Evolutionary conservation across 2,113 vertebrate species (phyloP), one percentile per base, ranked within the genome.

Genomic region (Pseudorasbora parva): DNA sequence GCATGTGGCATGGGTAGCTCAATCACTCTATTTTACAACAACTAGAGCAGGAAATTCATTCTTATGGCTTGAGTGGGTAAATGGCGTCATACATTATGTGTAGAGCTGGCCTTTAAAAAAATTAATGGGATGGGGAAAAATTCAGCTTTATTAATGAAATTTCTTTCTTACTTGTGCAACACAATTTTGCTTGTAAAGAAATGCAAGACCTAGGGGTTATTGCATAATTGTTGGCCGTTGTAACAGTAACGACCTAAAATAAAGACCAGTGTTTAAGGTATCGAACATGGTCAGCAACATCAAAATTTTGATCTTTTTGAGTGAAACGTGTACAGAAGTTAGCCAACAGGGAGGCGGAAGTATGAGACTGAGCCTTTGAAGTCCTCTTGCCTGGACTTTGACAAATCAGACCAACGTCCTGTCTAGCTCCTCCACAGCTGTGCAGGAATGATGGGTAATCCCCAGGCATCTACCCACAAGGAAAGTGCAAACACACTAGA

Each of bases 351-450:
- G 78, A 77, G 30, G 27, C 43, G 57, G 69, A 33, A 68, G 54
- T 49, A 56, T 87, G 82, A 2, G 23, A 79, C 73, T 66, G 47
- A 54, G 33, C 15, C 74, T 87, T 87, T 87, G 66, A 87, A 85
- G 59, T 75, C 33, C 23, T 68, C 62, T 64, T 56, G 79, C 33
- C 56, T 85, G 82, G 60, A 23, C 45, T 84, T 84, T 85, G 79
- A 78, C 72, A 85, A 85, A 87, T 84, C 83, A 73, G 54, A 64
- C 60, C 86, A 57, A 57, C 45, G 77, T 80, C 59, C 25, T 33
- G 59, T 43, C 19, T 9, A 33, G 57, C 54, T 66, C 27, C 82
- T 47, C 25, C 66, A 57, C 68, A 51, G 78, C 37, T 66, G 45
- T 51, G 19, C 19, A n/a, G 51, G 43, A 87, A 33, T 81, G 69